These are phyloP conservation scores for Gobius niger DNA, from an alignment of 2,113 vertebrate genomes.

Conservation along the genomic window DNA sequence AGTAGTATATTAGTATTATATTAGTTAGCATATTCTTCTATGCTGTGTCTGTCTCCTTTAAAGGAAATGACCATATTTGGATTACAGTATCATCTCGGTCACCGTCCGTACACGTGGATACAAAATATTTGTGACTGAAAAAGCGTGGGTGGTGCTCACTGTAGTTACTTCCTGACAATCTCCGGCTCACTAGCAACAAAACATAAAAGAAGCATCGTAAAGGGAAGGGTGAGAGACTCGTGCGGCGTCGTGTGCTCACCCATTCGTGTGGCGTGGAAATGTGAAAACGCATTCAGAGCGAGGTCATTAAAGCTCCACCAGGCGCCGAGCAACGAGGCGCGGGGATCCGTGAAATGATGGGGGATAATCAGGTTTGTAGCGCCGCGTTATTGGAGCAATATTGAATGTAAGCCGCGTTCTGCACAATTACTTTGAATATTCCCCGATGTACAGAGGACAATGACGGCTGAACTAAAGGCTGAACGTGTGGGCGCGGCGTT, in stretches of 20 bases:
- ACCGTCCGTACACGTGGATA: too few relatives aligned
- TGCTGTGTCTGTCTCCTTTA: too few relatives aligned
- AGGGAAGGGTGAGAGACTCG: not conserved
- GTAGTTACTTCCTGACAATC: slow-evolving; percentile 24
- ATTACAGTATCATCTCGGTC: too few relatives aligned
- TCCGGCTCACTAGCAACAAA: not conserved
- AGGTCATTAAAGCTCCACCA: slow-evolving; percentile 52
- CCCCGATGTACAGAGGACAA: slow-evolving; percentile 41
- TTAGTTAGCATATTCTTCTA: too few relatives aligned
- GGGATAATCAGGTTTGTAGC: slow-evolving; percentile 55
- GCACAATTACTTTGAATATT: slow-evolving; percentile 35
- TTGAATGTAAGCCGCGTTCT: slow-evolving; percentile 37
- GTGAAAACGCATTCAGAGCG: not conserved
- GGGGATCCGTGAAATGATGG: slow-evolving; percentile 53
- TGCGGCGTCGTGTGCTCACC: not conserved
- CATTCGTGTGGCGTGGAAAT: not conserved
- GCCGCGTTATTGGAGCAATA: slow-evolving; percentile 36
- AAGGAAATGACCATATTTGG: too few relatives aligned
- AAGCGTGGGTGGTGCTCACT: too few relatives aligned
- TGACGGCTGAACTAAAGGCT: slow-evolving; percentile 7
- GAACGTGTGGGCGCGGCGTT: slow-evolving; percentile 20
- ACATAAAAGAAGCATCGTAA: too few relatives aligned
- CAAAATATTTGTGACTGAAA: too few relatives aligned
- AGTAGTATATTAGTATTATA: too few relatives aligned
- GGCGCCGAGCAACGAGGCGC: slow-evolving; percentile 50